Evolutionary conservation across 2,888 invertebrate species (phyloP).

Genomic region (Xiphydria camelus): DNA sequence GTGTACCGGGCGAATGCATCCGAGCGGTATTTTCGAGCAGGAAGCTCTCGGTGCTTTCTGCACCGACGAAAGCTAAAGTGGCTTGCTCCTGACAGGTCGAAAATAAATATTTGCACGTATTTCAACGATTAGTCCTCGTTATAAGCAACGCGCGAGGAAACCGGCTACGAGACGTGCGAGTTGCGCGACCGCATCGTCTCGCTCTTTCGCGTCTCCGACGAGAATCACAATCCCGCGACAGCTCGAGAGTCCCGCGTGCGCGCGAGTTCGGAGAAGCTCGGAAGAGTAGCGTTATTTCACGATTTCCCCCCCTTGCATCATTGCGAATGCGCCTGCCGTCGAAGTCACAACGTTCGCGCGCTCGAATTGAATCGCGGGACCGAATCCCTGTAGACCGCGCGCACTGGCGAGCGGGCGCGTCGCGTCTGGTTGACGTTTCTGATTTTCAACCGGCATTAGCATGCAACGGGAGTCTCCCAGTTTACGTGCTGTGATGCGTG

Average conservation of each 20-base stretch:
- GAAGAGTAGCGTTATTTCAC: too few relatives aligned
- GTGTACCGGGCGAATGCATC: neutral
- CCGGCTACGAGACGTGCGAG: neutral
- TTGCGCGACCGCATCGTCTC: neutral
- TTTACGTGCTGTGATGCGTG: conserved; percentile 41
- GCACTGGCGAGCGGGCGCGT: conserved; percentile 23
- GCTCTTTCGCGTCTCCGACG: neutral
- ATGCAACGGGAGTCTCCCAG: conserved; percentile 42
- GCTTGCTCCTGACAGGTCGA: conserved; percentile 40
- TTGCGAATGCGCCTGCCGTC: conserved; percentile 7
- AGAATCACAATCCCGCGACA: neutral
- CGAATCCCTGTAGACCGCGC: conserved; percentile 43
- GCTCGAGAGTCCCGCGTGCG: neutral
- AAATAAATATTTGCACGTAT: conserved; percentile 48
- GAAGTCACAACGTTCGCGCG: too few relatives aligned
- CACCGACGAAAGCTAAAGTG: neutral
- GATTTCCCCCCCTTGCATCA: too few relatives aligned
- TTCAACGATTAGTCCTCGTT: conserved; percentile 44
- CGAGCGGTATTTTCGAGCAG: neutral
- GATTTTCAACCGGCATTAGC: conserved; percentile 49
- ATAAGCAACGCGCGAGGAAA: conserved; percentile 31
- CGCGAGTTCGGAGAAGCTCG: too few relatives aligned
- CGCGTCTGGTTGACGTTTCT: conserved; percentile 46
- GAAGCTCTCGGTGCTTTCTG: neutral
- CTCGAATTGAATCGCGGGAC: conserved; percentile 49